These are phyloP conservation scores for Petrosia ficiformis DNA, from an alignment of 37 sponge, comb jelly and placozoan genomes.

Conservation along the genomic window DNA sequence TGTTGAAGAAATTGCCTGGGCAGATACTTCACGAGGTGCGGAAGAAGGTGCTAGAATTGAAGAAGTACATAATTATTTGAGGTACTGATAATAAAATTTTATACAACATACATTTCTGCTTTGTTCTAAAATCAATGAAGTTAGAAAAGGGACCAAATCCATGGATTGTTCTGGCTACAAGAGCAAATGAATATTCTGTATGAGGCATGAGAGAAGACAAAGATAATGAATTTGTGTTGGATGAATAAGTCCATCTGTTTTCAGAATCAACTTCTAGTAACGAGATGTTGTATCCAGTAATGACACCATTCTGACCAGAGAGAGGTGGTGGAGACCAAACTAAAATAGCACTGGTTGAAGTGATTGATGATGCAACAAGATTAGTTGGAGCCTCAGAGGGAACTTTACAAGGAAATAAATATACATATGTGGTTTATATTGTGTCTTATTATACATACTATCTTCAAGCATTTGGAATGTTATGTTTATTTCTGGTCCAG, in stretches of 20 bases:
- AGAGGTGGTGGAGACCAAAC: slow-evolving; percentile 30
- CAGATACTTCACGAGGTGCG: neutral
- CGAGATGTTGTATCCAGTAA: slow-evolving; percentile 11
- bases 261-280: neutral
- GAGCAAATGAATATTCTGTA: neutral
- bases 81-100: neutral
- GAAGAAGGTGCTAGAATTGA: neutral
- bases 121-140: neutral
- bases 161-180: neutral
- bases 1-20: neutral
- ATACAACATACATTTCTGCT: neutral
- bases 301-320: slow-evolving; percentile 32
- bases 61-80: neutral
- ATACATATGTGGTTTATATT: neutral
- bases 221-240: neutral
- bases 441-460: slow-evolving; percentile 12
- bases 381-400: neutral
- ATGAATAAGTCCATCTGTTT: neutral
- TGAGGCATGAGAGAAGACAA: neutral
- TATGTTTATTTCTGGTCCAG: slow-evolving; percentile 6
- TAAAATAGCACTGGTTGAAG: neutral
- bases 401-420: neutral
- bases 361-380: neutral
- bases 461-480: slow-evolving; percentile 6
- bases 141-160: neutral